Evolutionary conservation across 2,888 invertebrate species (phyloP), one percentile per base, ranked within the genome.

Genomic region (Coronaproctus castanopsis): DNA sequence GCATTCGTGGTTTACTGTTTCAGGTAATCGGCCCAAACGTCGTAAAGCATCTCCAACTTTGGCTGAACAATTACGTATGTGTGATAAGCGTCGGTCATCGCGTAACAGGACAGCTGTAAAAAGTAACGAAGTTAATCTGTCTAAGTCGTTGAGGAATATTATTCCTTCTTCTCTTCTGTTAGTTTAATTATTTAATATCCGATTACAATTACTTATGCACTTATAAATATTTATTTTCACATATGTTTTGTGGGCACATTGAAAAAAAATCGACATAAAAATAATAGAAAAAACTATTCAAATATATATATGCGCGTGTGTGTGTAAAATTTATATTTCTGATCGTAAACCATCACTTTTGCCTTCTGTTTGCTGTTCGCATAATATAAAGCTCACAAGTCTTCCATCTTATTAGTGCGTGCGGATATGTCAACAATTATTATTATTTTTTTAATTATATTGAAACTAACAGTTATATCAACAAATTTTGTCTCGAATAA

Each of bases 31-130:
- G 55, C 56, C 62, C 18, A 78, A 85, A 65, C 74, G 85, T n/a
- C 75, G 85, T 62, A 79, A 85, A 50, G 85, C 83, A 71, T 81
- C 83, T 24, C 72, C 64, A 2, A 62, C 63, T 1, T 21, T 62
- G 14, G 54, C 62, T 21, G 81, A 85, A 66, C 82, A 83, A 65
- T 85, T 86, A 84, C 83, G 83, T 57, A 86, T 85, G 83, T 85
- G 84, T 65, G 76, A 76, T 57, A 81, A 71, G 62, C 75, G 69
- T 69, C 66, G 75, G 57, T 74, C 75, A 0, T 72, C 75, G 1
- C 66, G 75, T 63, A 74, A 73, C 2, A 67, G 73, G 62, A 70
- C 71, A 58, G 71, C 77, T 3, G 74, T 73, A 57, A 77, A 77
- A 64, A 75, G 76, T 61, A 78, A 80, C 55, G 67, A 67, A 57